These are phyloP conservation scores for Sciurus niger DNA, from an alignment of 2,113 vertebrate species.

Conservation along the genomic window DNA sequence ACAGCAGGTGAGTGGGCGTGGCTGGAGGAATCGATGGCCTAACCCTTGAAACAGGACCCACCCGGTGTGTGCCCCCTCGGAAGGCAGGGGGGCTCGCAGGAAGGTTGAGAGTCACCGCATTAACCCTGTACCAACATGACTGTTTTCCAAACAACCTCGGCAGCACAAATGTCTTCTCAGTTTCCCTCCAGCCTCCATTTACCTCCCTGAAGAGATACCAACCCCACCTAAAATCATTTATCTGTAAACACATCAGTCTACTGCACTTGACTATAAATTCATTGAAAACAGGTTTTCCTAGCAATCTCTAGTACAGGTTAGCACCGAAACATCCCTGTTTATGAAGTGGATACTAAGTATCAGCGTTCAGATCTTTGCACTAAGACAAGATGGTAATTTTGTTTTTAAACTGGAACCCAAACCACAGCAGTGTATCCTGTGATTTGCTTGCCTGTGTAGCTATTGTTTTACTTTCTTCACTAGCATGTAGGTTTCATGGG, in stretches of 20 bases:
- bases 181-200: neutral
- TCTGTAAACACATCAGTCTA: neutral
- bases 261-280: neutral
- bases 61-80: neutral
- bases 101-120: neutral
- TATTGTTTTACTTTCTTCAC: neutral
- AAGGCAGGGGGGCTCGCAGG: neutral
- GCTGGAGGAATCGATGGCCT: no score
- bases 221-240: neutral
- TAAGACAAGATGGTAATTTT: neutral
- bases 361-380: neutral
- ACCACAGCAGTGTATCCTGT: neutral
- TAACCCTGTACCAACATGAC: neutral
- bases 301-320: neutral
- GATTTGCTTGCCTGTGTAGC: neutral
- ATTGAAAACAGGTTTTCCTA: neutral
- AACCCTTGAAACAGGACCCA: neutral
- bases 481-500: neutral
- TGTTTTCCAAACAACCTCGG: neutral
- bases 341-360: neutral
- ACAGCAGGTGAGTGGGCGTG: neutral
- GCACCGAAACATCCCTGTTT: no score
- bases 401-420: no score
- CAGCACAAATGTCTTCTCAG: neutral
- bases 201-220: neutral